Conservation (phyloP, 2,888 invertebrate genomes). For the Andrena camellia region DNA sequence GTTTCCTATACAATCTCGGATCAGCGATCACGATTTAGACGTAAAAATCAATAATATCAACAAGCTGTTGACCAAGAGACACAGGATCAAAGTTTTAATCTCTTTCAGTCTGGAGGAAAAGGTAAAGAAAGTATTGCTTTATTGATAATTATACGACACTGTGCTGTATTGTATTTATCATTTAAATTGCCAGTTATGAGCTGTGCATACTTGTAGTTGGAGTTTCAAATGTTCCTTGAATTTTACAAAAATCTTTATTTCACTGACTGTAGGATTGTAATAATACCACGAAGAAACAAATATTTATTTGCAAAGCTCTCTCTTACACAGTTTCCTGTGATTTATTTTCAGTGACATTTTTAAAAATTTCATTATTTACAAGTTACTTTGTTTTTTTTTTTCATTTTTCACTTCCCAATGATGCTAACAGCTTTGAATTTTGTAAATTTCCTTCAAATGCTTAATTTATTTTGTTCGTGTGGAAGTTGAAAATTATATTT, state of each 20-base stretch:
- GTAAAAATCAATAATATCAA: constrained; percentile 80
- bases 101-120: constrained; percentile 22
- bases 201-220: background rate
- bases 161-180: background rate
- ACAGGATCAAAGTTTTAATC: constrained; percentile 79
- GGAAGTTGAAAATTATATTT: too few species aligned
- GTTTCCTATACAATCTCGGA: constrained; percentile 78
- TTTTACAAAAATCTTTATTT: background rate
- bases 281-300: too few species aligned
- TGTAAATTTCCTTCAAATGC: too few species aligned
- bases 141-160: background rate
- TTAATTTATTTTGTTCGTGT: too few species aligned
- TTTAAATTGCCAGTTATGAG: background rate
- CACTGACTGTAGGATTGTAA: too few species aligned
- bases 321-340: too few species aligned
- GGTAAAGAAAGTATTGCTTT: constrained; percentile 34
- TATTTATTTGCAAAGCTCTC: background rate
- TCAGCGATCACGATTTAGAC: constrained; percentile 81
- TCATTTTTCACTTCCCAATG: too few species aligned
- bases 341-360: background rate
- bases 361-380: background rate
- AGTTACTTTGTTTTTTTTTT: background rate
- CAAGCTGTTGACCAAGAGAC: constrained; percentile 80
- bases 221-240: background rate
- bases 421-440: too few species aligned